Conservation (phyloP, 2,888 invertebrate genomes). For the Rotaria socialis region DNA sequence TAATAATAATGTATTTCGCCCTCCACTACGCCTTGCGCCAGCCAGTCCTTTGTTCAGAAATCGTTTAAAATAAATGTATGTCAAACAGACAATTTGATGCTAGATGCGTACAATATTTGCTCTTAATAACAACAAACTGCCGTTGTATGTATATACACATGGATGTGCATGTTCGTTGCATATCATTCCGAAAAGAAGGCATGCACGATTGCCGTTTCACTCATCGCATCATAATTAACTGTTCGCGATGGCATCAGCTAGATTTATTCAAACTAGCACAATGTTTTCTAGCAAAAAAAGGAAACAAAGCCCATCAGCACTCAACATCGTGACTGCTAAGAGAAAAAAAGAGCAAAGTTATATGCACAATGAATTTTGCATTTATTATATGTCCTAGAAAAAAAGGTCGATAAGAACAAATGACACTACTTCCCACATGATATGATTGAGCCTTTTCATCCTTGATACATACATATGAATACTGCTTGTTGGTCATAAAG, state of each 20-base stretch:
- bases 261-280: neutral
- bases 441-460: conserved; percentile 13
- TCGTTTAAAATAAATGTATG: conserved; percentile 8
- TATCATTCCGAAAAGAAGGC: neutral
- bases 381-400: conserved; percentile 5
- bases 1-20: neutral
- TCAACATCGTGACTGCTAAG: neutral
- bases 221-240: conserved; percentile 4
- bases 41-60: conserved; percentile 9
- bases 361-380: neutral
- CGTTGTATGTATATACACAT: neutral
- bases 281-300: neutral
- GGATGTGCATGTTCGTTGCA: too few species aligned
- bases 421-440: conserved; percentile 11
- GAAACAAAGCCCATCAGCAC: neutral
- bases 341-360: neutral
- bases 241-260: neutral
- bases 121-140: neutral
- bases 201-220: neutral
- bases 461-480: neutral
- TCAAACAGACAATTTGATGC: neutral
- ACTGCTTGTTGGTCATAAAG: conserved; percentile 2
- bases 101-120: neutral
- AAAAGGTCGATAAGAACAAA: conserved; percentile 29
- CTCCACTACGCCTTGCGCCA: neutral